A percentile compares a stretch with the other conserved stretches of the same genome.
Conservation (phyloP, 2,888 invertebrate genomes). For the Baronia brevicornis region DNA sequence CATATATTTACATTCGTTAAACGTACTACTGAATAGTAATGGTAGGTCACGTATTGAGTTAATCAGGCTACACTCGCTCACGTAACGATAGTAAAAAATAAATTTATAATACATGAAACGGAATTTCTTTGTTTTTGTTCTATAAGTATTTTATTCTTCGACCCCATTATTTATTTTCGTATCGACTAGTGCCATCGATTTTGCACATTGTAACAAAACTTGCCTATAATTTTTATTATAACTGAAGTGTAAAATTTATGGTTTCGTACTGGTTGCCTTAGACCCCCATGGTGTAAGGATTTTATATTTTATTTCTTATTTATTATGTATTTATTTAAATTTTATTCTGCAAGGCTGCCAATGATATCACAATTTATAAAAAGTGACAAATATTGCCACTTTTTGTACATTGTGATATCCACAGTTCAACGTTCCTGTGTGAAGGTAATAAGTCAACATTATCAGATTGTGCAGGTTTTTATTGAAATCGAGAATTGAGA, state of each 20-base stretch:
- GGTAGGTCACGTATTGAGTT: slow-evolving; percentile 43
- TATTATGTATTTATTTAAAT: slow-evolving; percentile 1
- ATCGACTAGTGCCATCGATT: background rate
- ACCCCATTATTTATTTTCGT: slow-evolving; percentile 12
- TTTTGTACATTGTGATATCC: slow-evolving; percentile 7
- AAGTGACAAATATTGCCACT: too few species aligned
- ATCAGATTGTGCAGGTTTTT: too few species aligned
- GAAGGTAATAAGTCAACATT: slow-evolving; percentile 1
- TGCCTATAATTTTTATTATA: too few species aligned
- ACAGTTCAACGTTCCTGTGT: slow-evolving; percentile 11
- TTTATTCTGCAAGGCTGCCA: too few species aligned
- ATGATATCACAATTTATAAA: slow-evolving; percentile 2
- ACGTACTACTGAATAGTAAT: slow-evolving; percentile 33
- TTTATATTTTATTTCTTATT: too few species aligned
- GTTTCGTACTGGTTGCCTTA: too few species aligned
- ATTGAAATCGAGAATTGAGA: slow-evolving; percentile 2
- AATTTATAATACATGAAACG: slow-evolving; percentile 50
- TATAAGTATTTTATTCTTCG: slow-evolving; percentile 34
- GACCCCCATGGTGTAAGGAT: too few species aligned
- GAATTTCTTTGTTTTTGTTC: slow-evolving; percentile 35
- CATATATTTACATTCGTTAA: slow-evolving; percentile 48
- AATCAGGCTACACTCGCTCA: slow-evolving; percentile 45
- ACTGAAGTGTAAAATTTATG: too few species aligned
- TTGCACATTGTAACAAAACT: too few species aligned
- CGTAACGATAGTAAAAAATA: slow-evolving; percentile 40